These are phyloP conservation scores for Whitmania pigra DNA, from an alignment of 1,140 invertebrate genomes.

Conservation along the genomic window DNA sequence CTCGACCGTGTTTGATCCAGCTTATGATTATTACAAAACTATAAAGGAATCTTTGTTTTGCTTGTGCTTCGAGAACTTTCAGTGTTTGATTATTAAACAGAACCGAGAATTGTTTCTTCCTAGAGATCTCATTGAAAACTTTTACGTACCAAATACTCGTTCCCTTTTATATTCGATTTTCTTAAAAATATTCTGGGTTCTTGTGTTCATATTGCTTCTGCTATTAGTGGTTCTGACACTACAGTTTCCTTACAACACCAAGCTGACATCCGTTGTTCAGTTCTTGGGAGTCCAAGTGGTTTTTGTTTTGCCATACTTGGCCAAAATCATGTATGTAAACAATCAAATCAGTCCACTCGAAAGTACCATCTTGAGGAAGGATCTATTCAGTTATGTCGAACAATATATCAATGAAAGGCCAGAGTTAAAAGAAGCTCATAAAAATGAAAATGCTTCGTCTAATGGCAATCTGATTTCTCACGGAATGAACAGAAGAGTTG, in stretches of 20 bases:
- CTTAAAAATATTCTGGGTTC: neutral
- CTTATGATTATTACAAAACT: slow-evolving; percentile 11
- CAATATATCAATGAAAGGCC: slow-evolving; percentile 11
- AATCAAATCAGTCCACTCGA: slow-evolving; percentile 9
- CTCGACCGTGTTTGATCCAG: slow-evolving; percentile 12
- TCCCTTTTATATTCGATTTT: neutral
- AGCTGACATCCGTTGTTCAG: slow-evolving; percentile 7
- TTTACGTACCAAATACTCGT: slow-evolving; percentile 3
- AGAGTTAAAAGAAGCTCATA: neutral
- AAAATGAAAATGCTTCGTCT: no score
- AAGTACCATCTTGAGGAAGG: neutral
- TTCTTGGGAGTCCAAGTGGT: slow-evolving; percentile 18
- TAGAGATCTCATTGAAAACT: slow-evolving; percentile 13
- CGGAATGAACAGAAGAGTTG: no score
- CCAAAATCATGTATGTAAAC: slow-evolving; percentile 3
- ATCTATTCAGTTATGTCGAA: slow-evolving; percentile 1
- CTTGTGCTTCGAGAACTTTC: slow-evolving; percentile 11
- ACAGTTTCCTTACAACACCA: slow-evolving; percentile 6
- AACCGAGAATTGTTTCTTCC: slow-evolving; percentile 9
- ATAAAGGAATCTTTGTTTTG: slow-evolving; percentile 5
- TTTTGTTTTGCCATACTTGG: slow-evolving; percentile 8
- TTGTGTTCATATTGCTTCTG: neutral
- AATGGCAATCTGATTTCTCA: no score
- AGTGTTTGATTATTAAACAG: neutral
- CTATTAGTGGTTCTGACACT: slow-evolving; percentile 8